Base-by-base conservation (phyloP, 1,140 invertebrate genomes). In the Drosophila hydei region DNA sequence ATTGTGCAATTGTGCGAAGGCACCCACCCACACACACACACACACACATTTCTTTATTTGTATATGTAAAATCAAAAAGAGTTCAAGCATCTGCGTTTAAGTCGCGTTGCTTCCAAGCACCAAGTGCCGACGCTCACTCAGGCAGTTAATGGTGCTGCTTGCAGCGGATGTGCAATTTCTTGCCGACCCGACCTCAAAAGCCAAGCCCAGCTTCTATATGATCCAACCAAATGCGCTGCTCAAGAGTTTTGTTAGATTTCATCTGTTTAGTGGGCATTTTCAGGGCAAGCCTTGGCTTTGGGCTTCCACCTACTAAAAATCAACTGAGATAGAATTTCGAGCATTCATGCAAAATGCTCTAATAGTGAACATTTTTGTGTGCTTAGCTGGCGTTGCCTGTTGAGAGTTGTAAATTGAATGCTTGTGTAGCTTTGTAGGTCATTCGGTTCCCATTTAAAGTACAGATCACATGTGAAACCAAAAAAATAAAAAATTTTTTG, bases 31-130 rank as follows among this genome's bases (percentile, higher is more conserved):
- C 25, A 54, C 38, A 30, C 42, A 21, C 38, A 68, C 54, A 52
- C 52, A 18, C 19, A 8, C 45, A 47, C 23, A 23, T 30, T 6
- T 27, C 7, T 16, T 14, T 59, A 21, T 45, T 47, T 27, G 51
- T 43, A 48, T 27, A 43, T 59, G 33, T 23, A 55, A 80, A 87
- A 87, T 87, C 83, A 87, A 85, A 87, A 87, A 88, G 81, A 87
- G 81, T 87, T 87, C 81, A 87, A 87, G 81, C 70, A 75, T 78
- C 75, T 61, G 58, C 81, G 61, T 80, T 85, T 85, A 85, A 73
- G 69, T 77, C 64, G 64, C 56, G 42, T 18, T 54, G 64, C 33
- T 45, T 71, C 27, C 48, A 33, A 42, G 23, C 4, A 14, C 9
- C 65, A 65, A 85, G 81, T 75, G 58, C 69, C 60, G 45, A 12